Conservation (phyloP, 2,888 invertebrate genomes). For the Drepana falcataria region DNA sequence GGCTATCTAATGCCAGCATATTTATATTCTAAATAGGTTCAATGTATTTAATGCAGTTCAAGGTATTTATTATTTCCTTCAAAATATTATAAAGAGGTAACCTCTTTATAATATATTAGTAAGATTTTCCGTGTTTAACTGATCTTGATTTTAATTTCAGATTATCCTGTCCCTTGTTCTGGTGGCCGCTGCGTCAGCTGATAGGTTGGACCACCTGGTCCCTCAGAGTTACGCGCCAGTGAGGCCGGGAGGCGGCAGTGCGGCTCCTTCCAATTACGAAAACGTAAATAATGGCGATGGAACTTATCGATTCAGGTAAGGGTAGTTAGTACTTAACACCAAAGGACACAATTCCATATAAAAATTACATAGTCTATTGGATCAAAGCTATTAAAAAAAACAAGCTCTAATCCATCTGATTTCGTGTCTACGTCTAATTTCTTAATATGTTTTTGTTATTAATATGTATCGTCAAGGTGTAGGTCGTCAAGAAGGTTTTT, state of each 20-base stretch:
- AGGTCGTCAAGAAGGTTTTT: background rate
- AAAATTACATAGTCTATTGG: no score
- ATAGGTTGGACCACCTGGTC: conserved; percentile 55
- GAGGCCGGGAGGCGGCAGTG: conserved; percentile 22
- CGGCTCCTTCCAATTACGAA: conserved; percentile 72
- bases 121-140: background rate
- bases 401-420: no score
- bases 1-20: no score
- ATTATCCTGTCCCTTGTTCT: conserved; percentile 34
- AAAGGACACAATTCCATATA: background rate
- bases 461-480: no score
- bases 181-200: conserved; percentile 39
- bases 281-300: conserved; percentile 82
- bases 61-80: no score
- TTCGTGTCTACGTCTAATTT: no score
- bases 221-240: conserved; percentile 45
- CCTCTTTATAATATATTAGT: no score
- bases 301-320: conserved; percentile 81
- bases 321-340: background rate
- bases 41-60: no score
- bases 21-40: no score
- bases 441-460: no score
- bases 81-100: no score
- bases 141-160: conserved; percentile 30
- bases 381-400: no score